These are phyloP conservation scores for Gulo gulo DNA, from an alignment of 2,113 vertebrate genomes.

Conservation along the genomic window DNA sequence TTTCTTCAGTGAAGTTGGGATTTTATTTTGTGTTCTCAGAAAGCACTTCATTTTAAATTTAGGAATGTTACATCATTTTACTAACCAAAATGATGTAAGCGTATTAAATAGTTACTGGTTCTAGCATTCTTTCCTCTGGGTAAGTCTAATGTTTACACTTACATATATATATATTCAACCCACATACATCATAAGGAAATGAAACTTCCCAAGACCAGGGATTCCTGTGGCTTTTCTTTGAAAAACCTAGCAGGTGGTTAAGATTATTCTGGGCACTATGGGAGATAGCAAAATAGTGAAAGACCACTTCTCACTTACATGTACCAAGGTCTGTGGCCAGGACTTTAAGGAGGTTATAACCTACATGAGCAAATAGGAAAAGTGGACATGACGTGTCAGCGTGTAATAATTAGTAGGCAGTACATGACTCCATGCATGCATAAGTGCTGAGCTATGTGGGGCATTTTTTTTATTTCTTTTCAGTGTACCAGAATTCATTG, in stretches of 20 bases:
- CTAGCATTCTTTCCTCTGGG: not conserved
- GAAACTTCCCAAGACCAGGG: not conserved
- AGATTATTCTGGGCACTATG: not conserved
- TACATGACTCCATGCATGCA: not conserved
- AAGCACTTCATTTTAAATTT: constrained; percentile 11
- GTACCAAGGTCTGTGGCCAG: not conserved
- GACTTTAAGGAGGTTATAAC: not conserved
- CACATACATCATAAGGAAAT: constrained; percentile 33
- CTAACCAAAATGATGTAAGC: not conserved
- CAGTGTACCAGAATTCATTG: too few species aligned
- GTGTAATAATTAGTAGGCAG: not conserved
- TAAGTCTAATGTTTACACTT: not conserved
- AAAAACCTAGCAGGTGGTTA: not conserved
- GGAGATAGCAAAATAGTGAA: not conserved
- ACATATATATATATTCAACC: not conserved
- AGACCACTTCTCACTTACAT: not conserved
- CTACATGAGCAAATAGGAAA: not conserved
- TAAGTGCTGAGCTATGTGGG: not conserved
- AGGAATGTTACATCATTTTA: not conserved
- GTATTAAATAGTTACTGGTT: not conserved
- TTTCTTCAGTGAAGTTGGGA: not conserved
- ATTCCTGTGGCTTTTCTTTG: not conserved
- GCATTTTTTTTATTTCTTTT: too few species aligned
- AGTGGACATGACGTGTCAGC: not conserved
- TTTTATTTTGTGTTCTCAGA: not conserved